Percentiles rank a stretch among this genome's conserved stretches.
phyloP scores from a whole-genome alignment of 2,888 invertebrate genomes.

The Apodemia zela region DNA sequence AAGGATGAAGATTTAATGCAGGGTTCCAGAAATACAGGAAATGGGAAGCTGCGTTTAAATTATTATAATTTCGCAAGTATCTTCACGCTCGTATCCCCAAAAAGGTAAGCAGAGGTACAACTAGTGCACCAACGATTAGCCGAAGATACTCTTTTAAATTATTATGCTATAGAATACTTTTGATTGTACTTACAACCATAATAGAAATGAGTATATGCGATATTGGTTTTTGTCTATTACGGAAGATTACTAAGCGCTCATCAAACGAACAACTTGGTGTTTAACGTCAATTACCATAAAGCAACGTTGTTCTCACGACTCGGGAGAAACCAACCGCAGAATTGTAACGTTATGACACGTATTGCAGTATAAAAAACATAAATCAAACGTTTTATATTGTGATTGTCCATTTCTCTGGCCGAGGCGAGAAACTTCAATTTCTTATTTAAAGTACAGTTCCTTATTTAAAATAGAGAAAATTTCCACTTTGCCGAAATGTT shows the following conservation, averaged over 20 bases:
- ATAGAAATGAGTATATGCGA: background rate
- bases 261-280: conserved; percentile 45
- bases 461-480: no score
- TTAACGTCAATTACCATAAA: conserved; percentile 61
- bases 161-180: no score
- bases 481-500: no score
- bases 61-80: no score
- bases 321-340: conserved; percentile 36
- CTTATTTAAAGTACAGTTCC: background rate
- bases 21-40: no score
- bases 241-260: conserved; percentile 14
- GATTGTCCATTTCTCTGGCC: background rate
- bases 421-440: background rate
- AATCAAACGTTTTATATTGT: conserved; percentile 7
- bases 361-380: conserved; percentile 10
- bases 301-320: conserved; percentile 60
- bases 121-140: no score
- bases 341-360: conserved; percentile 19
- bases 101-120: no score
- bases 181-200: background rate
- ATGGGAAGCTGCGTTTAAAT: no score
- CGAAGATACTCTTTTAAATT: no score
- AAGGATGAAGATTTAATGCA: no score
- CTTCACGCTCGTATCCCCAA: no score
- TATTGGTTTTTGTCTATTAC: conserved; percentile 17